A percentile compares a stretch with the other conserved stretches of the same genome.
These are phyloP conservation scores for Melanotus villosus DNA, from an alignment of 2,888 invertebrate genomes.

Conservation along the genomic window DNA sequence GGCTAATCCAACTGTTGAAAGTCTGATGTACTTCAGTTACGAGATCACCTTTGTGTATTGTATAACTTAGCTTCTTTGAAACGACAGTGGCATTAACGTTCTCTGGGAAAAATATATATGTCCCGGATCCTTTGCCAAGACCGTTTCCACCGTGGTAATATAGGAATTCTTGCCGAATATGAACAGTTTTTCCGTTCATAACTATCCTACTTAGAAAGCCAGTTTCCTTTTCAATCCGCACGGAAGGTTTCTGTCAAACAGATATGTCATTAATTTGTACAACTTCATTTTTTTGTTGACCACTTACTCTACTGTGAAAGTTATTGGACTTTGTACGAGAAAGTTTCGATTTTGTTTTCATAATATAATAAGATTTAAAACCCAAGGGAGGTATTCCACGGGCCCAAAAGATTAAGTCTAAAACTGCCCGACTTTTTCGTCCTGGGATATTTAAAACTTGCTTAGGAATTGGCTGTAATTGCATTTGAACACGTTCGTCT, in stretches of 20 bases:
- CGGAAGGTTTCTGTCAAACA: slow-evolving; percentile 65
- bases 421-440: slow-evolving; percentile 71
- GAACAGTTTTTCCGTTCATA: slow-evolving; percentile 65
- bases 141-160: slow-evolving; percentile 78
- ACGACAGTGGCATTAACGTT: slow-evolving; percentile 36
- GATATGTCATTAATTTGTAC: no score
- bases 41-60: slow-evolving; percentile 64
- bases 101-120: slow-evolving; percentile 87
- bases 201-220: slow-evolving; percentile 72
- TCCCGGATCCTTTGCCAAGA: slow-evolving; percentile 89
- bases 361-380: slow-evolving; percentile 77
- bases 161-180: slow-evolving; percentile 75
- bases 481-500: slow-evolving; percentile 61
- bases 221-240: slow-evolving; percentile 42
- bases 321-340: no score
- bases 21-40: slow-evolving; percentile 77
- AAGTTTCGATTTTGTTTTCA: no score
- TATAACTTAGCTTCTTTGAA: slow-evolving; percentile 24
- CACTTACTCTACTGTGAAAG: no score
- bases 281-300: no score
- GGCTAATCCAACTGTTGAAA: slow-evolving; percentile 79
- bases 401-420: slow-evolving; percentile 80
- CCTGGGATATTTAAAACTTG: slow-evolving; percentile 74
- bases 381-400: slow-evolving; percentile 76
- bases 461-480: slow-evolving; percentile 72